A percentile compares a stretch with the other conserved stretches of the same genome.
Evolutionary conservation across 1,140 invertebrate species (phyloP).

Genomic region (Drosophila funebris): DNA sequence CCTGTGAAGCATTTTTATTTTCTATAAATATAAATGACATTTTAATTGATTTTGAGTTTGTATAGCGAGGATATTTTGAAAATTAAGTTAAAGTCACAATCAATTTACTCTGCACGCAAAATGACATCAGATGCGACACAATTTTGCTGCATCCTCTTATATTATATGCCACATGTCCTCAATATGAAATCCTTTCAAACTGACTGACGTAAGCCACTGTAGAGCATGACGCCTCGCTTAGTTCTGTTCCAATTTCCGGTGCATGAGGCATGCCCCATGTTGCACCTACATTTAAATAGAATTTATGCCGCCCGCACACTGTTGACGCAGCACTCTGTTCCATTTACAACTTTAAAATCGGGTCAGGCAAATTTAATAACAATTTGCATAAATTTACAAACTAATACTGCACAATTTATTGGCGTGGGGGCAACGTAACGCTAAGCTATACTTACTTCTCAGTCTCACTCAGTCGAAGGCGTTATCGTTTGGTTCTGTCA

Average conservation of each 20-base stretch:
- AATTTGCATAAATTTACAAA: slow-evolving; percentile 61
- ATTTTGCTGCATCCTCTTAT: slow-evolving; percentile 23
- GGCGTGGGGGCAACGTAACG: slow-evolving; percentile 7
- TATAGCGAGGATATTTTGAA: slow-evolving; percentile 12
- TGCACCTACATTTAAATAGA: slow-evolving; percentile 45
- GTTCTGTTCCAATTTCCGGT: slow-evolving; percentile 31
- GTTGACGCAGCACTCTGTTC: neutral
- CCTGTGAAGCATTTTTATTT: slow-evolving; percentile 7
- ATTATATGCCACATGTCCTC: neutral
- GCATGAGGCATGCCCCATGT: neutral
- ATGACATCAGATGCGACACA: slow-evolving; percentile 53
- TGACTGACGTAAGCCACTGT: slow-evolving; percentile 25
- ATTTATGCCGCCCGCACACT: slow-evolving; percentile 53
- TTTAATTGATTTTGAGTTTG: slow-evolving; percentile 69
- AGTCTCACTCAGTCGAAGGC: slow-evolving; percentile 64
- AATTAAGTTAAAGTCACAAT: slow-evolving; percentile 66
- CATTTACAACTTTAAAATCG: slow-evolving; percentile 22
- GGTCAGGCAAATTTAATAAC: slow-evolving; percentile 46
- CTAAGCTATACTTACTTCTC: slow-evolving; percentile 56
- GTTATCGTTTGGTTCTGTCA: slow-evolving; percentile 62
- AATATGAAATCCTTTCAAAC: slow-evolving; percentile 25
- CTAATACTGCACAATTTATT: slow-evolving; percentile 7
- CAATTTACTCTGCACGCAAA: slow-evolving; percentile 40
- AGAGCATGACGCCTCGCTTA: neutral
- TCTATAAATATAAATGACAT: slow-evolving; percentile 60